Conservation (phyloP, 2,888 invertebrate species). For the Cheiracanthium punctorium region DNA sequence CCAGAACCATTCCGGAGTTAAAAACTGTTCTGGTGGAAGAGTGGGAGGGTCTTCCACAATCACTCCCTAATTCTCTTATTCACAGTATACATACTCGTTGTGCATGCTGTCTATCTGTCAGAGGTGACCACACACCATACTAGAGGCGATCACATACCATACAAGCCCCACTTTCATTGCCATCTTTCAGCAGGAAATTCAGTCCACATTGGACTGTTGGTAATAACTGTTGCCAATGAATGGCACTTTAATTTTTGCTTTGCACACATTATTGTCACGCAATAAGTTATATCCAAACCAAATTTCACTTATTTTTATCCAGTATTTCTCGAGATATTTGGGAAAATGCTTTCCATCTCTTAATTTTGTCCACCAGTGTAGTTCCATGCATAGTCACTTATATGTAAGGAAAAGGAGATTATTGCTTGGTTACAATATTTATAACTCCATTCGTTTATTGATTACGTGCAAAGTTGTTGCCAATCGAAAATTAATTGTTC, state of each 20-base stretch:
- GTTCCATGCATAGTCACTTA: too few relatives aligned
- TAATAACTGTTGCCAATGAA: too few relatives aligned
- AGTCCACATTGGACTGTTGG: background rate
- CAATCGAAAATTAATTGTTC: too few relatives aligned
- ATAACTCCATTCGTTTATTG: too few relatives aligned
- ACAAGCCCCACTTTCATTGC: background rate
- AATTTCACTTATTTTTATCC: background rate
- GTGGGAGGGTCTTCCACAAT: background rate
- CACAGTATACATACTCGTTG: background rate
- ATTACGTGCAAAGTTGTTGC: too few relatives aligned
- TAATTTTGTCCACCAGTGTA: background rate
- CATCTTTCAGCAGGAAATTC: background rate
- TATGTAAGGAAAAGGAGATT: too few relatives aligned
- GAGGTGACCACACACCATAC: conserved; percentile 5
- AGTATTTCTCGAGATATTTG: background rate
- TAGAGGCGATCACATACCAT: conserved; percentile 4
- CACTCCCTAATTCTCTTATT: background rate
- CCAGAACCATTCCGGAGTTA: conserved; percentile 18
- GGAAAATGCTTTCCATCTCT: background rate
- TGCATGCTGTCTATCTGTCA: conserved; percentile 7
- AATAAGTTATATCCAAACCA: background rate
- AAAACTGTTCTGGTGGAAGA: conserved; percentile 13
- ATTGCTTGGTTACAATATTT: too few relatives aligned
- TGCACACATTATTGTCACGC: background rate
- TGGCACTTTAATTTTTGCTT: too few relatives aligned